Evolutionary conservation across 2,113 vertebrate genomes (phyloP).

Genomic region (Protomyctophum bolini): DNA sequence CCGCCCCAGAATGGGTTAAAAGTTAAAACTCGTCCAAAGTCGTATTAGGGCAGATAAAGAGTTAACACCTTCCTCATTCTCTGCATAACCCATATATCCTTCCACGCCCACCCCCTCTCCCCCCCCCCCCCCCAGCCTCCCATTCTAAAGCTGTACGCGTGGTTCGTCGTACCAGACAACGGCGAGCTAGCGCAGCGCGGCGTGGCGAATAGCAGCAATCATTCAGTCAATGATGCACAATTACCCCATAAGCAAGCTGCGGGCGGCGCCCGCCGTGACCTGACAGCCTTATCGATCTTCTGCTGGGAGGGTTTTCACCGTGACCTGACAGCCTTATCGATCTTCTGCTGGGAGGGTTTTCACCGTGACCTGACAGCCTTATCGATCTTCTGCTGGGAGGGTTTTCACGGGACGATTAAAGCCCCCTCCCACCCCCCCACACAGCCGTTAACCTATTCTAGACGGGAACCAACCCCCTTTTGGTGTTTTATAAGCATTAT

Average conservation of each 20-base stretch:
- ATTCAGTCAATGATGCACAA: conserved; percentile 57
- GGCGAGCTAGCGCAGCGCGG: conserved; percentile 29
- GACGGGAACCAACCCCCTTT: too few relatives aligned
- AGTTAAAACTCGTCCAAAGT: too few relatives aligned
- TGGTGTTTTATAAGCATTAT: too few relatives aligned
- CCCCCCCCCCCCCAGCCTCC: conserved; percentile 9
- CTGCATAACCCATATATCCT: conserved; percentile 14
- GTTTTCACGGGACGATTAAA: conserved; percentile 35
- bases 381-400: conserved; percentile 44
- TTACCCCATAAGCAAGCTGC: conserved; percentile 37
- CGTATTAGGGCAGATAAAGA: too few relatives aligned
- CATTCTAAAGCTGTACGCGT: conserved; percentile 26
- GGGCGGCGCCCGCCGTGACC: conserved; percentile 23
- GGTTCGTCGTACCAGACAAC: conserved; percentile 52
- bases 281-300: conserved; percentile 60
- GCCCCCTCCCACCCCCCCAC: conserved; percentile 11
- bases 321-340: conserved; percentile 55
- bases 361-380: conserved; percentile 48
- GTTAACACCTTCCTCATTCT: conserved; percentile 22
- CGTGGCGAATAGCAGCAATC: conserved; percentile 55
- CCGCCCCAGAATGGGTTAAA: too few relatives aligned
- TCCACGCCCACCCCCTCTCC: background rate
- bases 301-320: background rate
- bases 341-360: conserved; percentile 22
- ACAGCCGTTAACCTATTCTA: conserved; percentile 20